Evolutionary conservation across 2,797 vertebrate species (phyloP).

Genomic region (Gallinago nigripennis): DNA sequence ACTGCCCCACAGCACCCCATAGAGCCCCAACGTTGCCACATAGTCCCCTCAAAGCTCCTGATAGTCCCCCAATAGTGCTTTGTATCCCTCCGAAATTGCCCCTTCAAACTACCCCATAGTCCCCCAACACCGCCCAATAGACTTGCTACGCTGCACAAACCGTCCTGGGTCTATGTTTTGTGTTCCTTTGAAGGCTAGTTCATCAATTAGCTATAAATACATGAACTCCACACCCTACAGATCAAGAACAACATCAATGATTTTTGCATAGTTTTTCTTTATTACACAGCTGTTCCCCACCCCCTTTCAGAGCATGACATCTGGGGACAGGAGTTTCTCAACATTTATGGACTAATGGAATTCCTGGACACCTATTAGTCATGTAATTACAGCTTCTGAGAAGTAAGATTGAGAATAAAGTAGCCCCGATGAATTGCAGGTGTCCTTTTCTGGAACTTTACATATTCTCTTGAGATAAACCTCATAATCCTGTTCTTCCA

Average conservation of each 20-base stretch:
- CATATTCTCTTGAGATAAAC: not conserved
- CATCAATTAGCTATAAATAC: not conserved
- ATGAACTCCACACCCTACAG: rapidly evolving
- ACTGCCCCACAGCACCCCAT: not conserved
- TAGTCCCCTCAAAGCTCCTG: too few relatives aligned
- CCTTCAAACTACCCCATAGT: not conserved
- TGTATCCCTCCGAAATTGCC: not conserved
- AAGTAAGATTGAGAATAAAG: not conserved
- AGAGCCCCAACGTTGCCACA: not conserved
- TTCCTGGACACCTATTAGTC: not conserved
- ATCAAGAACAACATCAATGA: not conserved
- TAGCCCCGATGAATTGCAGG: not conserved
- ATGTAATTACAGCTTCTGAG: not conserved
- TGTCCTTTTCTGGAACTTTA: not conserved
- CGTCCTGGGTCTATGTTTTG: rapidly evolving
- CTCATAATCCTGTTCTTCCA: constrained; percentile 13
- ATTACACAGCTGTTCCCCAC: not conserved
- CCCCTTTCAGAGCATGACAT: not conserved
- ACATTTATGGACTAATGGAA: not conserved
- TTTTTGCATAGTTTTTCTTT: constrained; percentile 57
- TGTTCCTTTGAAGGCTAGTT: not conserved
- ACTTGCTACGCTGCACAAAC: too few relatives aligned
- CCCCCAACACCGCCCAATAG: too few relatives aligned
- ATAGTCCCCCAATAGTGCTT: too few relatives aligned
- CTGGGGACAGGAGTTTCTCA: not conserved